These are phyloP conservation scores for Cyphomyrmex costatus DNA, from an alignment of 1,140 invertebrate genomes.

Conservation along the genomic window DNA sequence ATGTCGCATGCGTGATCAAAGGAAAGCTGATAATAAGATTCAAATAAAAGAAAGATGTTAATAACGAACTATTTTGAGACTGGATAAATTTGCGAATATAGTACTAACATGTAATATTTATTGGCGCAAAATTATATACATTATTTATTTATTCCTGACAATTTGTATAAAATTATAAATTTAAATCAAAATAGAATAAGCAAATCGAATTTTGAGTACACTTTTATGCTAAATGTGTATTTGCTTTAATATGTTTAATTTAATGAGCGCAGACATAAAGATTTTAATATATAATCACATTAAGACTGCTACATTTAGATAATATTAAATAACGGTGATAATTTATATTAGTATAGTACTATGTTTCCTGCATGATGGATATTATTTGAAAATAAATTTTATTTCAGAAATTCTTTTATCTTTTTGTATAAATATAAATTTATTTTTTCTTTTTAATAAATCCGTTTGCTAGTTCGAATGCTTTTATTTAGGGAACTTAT, in stretches of 20 bases:
- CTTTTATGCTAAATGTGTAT: slow-evolving; percentile 12
- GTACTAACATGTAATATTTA: background rate
- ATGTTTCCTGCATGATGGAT: background rate
- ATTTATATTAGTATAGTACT: background rate
- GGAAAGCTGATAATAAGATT: background rate
- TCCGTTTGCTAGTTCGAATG: background rate
- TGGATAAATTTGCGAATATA: background rate
- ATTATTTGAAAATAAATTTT: background rate
- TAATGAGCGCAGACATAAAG: background rate
- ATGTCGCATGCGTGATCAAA: slow-evolving; percentile 5
- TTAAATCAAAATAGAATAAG: background rate
- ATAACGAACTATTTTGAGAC: background rate
- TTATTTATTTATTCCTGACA: background rate
- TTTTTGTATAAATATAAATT: too few species aligned
- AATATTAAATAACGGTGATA: background rate
- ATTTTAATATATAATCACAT: slow-evolving; percentile 6
- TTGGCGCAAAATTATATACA: background rate
- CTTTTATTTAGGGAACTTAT: slow-evolving; percentile 18
- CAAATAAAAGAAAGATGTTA: background rate
- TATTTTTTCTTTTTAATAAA: background rate
- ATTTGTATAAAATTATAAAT: background rate
- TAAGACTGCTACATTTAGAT: background rate
- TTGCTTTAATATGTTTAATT: background rate
- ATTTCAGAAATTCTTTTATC: background rate
- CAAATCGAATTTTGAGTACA: background rate